These are phyloP conservation scores for Parascotia fuliginaria DNA, from an alignment of 2,888 invertebrate genomes.

Conservation along the genomic window DNA sequence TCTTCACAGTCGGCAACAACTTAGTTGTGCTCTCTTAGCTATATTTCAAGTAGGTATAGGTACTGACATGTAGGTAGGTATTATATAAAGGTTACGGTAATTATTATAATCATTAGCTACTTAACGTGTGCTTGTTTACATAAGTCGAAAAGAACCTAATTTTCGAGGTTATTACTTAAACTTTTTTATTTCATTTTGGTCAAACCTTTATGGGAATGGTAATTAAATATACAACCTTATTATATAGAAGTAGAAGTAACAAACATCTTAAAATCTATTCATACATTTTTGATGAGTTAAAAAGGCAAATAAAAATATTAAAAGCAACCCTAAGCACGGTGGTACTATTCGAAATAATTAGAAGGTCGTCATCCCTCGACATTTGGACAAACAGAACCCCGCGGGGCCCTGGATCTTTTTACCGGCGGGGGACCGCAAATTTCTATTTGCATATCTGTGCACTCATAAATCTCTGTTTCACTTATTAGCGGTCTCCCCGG, in stretches of 20 bases:
- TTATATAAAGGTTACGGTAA: too few species aligned
- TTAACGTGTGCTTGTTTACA: too few species aligned
- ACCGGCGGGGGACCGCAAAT: slow-evolving; percentile 82
- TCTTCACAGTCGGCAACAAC: too few species aligned
- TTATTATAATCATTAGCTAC: too few species aligned
- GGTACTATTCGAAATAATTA: slow-evolving; percentile 74
- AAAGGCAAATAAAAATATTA: neutral
- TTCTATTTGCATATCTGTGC: slow-evolving; percentile 85
- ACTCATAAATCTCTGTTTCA: slow-evolving; percentile 85
- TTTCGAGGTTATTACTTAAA: too few species aligned
- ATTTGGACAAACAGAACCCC: slow-evolving; percentile 78
- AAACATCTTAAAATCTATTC: neutral
- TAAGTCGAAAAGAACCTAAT: too few species aligned
- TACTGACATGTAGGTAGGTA: too few species aligned
- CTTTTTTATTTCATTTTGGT: too few species aligned
- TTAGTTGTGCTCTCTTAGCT: too few species aligned
- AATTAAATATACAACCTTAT: too few species aligned
- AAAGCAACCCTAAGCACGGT: slow-evolving; percentile 26
- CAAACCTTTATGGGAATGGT: too few species aligned
- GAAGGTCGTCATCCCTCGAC: slow-evolving; percentile 69
- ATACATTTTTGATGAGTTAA: neutral
- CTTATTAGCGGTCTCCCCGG: slow-evolving; percentile 77
- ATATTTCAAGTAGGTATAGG: too few species aligned
- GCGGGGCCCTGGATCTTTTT: slow-evolving; percentile 78
- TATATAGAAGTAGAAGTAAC: neutral